Percentiles rank a stretch among this genome's conserved stretches.
These are phyloP conservation scores for Aradophagus sp. DNA, from an alignment of 1,140 invertebrate species.

Conservation along the genomic window DNA sequence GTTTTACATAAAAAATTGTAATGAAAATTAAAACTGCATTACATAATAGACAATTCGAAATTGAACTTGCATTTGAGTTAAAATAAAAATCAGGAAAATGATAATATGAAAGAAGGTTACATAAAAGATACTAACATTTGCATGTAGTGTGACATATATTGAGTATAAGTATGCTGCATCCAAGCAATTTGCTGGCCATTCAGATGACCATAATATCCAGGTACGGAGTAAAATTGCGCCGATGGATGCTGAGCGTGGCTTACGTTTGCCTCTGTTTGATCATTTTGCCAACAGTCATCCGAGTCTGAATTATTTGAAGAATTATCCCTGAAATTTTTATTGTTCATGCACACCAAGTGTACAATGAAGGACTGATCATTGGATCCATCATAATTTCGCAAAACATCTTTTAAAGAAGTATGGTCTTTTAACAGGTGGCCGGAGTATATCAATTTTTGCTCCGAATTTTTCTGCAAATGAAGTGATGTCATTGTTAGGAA, in stretches of 20 bases:
- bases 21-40: no score
- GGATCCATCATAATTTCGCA: conserved; percentile 83
- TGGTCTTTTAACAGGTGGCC: conserved; percentile 89
- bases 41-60: no score
- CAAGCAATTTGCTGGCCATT: conserved; percentile 78
- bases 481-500: conserved; percentile 66
- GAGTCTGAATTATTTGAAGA: conserved; percentile 30
- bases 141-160: conserved; percentile 90
- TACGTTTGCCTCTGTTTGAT: conserved; percentile 52
- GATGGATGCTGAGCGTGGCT: conserved; percentile 42
- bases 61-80: no score
- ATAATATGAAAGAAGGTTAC: no score
- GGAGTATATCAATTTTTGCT: conserved; percentile 93
- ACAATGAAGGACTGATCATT: conserved; percentile 78
- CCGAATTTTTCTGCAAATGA: conserved; percentile 79
- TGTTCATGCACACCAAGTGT: conserved; percentile 85
- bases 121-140: conserved; percentile 78
- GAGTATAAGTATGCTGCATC: conserved; percentile 90
- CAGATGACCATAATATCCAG: conserved; percentile 67
- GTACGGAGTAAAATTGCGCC: conserved; percentile 58
- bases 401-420: conserved; percentile 85
- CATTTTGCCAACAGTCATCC: conserved; percentile 65
- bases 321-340: conserved; percentile 56
- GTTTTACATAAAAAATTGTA: no score
- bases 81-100: no score